A percentile compares a stretch with the other conserved stretches of the same genome.
Conservation (phyloP, 2,888 invertebrate genomes). For the Ischnura elegans region DNA sequence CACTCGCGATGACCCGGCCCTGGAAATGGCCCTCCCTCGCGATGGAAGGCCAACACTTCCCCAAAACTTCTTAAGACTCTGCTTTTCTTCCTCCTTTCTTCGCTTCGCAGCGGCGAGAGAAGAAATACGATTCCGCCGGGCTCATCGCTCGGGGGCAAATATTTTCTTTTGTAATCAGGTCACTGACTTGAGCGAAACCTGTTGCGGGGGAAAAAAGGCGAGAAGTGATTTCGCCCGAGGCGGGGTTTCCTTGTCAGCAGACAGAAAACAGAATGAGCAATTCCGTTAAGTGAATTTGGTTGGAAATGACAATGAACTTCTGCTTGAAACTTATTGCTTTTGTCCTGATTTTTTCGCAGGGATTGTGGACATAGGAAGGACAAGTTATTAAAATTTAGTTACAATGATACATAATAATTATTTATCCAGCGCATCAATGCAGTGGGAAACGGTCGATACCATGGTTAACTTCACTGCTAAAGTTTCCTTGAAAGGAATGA, state of each 20-base stretch:
- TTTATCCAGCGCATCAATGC: no score
- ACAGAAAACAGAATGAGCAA: background rate
- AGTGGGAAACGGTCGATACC: no score
- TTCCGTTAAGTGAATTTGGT: background rate
- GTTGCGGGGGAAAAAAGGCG: background rate
- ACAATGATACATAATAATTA: no score
- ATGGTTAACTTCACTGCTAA: no score
- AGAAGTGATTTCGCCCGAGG: background rate
- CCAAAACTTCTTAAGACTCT: background rate
- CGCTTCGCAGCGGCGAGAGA: background rate
- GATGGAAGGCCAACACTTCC: background rate
- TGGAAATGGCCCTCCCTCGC: background rate
- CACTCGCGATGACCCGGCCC: background rate
- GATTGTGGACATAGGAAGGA: no score
- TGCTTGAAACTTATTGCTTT: background rate
- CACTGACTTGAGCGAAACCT: slow-evolving; percentile 42
- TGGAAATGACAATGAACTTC: background rate
- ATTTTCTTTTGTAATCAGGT: slow-evolving; percentile 38
- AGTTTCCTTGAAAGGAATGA: no score
- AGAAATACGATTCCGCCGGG: background rate
- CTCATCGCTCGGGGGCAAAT: background rate
- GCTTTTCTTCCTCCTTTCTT: background rate
- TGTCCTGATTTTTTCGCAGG: no score
- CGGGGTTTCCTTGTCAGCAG: background rate
- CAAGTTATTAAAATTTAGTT: no score